Evolutionary conservation across 2,113 vertebrate genomes (phyloP), one percentile per base, ranked within the genome.

Genomic region (Myrmophylax atrothorax): DNA sequence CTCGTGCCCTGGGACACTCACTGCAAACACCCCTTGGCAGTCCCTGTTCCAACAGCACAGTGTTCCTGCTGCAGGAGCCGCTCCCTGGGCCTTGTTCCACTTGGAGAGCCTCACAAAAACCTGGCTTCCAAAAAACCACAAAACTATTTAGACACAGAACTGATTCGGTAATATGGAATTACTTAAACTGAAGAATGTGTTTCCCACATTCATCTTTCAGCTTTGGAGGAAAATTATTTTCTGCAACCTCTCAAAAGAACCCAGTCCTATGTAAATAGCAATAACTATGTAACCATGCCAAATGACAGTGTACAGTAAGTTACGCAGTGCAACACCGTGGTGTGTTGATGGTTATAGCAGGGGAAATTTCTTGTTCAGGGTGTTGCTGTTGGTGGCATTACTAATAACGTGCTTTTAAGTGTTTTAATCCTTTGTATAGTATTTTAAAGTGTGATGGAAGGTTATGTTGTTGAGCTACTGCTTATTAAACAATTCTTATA

Each of bases 61-160:
- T 19, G 78, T 64, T n/a, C 1, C 35, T 6, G 29, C 35, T 23
- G 2, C 2, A 14, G 14, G 58, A 40, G 55, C 2, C 11, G 50
- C 76, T 26, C 40, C 1, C 6, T 1, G 3, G 40, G 53, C n/a
- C 31, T 7, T 7, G n/a, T 55, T 44, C 25, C 37, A 24, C 18
- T 44, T 3, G 0, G 17, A 69, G 28, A 38, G 24, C 0, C 0
- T 37, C 38, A 13, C 1, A 12, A 2, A 72, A 53, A 19, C 52
- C 31, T 60, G 81, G 8, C 69, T 87, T 56, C 31, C 67, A 16
- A 9, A 72, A 59, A 42, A 9, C 24, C 59, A 19, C 31, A 38
- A 12, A 86, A 42, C 24, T n/a, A 4, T 12, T 33, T 15, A 16
- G 62, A 37, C 19, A n/a, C 59, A 63, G 10, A 93, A 37, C 24